Evolutionary conservation across 1,140 invertebrate species (phyloP).

Genomic region (Myzus persicae): DNA sequence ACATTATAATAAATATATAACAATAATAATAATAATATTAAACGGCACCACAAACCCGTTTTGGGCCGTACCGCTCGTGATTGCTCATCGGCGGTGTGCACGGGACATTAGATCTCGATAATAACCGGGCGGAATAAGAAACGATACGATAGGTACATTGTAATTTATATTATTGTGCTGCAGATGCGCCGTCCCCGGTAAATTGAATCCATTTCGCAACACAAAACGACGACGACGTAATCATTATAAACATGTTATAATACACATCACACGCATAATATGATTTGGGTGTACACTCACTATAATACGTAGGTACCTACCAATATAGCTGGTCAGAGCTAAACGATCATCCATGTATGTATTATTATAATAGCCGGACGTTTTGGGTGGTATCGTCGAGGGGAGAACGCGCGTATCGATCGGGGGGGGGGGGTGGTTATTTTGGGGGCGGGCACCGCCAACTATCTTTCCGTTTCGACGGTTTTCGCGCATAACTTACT

Average conservation of each 20-base stretch:
- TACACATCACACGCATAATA: background rate
- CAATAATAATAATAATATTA: background rate
- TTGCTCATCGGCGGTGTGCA: background rate
- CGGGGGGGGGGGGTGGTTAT: no score
- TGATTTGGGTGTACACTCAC: background rate
- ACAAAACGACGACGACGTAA: background rate
- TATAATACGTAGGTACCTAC: no score
- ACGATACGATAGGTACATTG: background rate
- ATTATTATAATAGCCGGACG: background rate
- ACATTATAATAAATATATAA: slow-evolving; percentile 7
- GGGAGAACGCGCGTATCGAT: background rate
- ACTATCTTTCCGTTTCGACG: background rate
- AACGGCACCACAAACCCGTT: background rate
- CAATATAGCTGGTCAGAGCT: background rate
- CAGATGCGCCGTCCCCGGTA: background rate
- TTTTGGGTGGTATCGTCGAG: background rate
- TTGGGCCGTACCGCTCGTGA: background rate
- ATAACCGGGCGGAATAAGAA: background rate
- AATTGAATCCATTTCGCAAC: slow-evolving; percentile 3
- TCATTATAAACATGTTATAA: slow-evolving; percentile 4
- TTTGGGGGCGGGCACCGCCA: background rate
- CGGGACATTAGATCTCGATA: background rate
- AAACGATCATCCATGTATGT: background rate
- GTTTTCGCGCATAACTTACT: background rate
- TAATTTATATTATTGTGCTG: slow-evolving; percentile 1